These are phyloP conservation scores for Euproctis similis DNA, from an alignment of 2,888 invertebrate genomes.

Conservation along the genomic window DNA sequence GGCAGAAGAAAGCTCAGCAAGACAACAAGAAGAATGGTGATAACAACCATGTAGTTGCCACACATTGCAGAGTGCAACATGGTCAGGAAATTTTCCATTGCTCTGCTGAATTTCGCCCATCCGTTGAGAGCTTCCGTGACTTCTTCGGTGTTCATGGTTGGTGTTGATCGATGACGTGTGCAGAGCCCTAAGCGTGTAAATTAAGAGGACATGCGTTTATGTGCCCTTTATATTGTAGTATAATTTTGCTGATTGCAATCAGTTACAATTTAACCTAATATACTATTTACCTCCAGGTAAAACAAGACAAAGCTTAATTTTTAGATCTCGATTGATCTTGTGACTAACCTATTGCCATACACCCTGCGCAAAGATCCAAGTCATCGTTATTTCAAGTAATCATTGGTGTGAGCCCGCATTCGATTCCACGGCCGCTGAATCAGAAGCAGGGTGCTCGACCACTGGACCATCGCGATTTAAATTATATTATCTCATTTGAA, in stretches of 20 bases:
- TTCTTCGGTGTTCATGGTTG: not conserved
- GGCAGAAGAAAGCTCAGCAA: constrained; percentile 44
- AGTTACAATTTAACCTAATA: not conserved
- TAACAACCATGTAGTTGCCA: constrained; percentile 32
- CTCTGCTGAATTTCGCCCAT: constrained; percentile 9
- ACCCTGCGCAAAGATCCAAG: no score
- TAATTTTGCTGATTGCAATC: no score
- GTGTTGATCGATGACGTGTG: constrained; percentile 1
- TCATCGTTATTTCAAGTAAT: no score
- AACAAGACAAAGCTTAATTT: no score
- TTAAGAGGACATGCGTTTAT: no score
- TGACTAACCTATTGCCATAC: no score
- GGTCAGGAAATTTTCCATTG: constrained; percentile 20
- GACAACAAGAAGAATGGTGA: constrained; percentile 35
- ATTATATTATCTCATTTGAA: no score
- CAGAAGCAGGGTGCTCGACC: no score
- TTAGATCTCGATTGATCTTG: no score
- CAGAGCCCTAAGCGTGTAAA: constrained; percentile 8
- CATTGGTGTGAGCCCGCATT: no score
- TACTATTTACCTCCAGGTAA: not conserved
- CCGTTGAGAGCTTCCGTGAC: not conserved
- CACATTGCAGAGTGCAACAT: constrained; percentile 23
- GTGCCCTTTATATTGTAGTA: not conserved
- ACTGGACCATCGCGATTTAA: no score
- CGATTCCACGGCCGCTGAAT: no score